Evolutionary conservation across 1,140 invertebrate genomes (phyloP).

Genomic region (Monochamus saltuarius): DNA sequence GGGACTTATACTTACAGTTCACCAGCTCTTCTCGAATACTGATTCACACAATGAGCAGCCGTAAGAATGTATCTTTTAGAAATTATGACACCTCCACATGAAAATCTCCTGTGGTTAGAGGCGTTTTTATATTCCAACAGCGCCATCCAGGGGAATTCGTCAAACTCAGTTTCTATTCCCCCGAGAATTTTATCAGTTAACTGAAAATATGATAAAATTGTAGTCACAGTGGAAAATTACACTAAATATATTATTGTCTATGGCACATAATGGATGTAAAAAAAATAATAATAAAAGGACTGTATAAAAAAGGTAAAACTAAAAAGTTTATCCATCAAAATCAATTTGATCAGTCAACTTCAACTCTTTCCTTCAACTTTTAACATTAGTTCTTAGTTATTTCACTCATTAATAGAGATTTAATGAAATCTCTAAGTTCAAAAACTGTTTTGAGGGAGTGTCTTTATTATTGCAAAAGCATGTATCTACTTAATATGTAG

Average conservation of each 20-base stretch:
- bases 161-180: constrained; percentile 53
- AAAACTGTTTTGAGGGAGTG: too few species aligned
- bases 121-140: constrained; percentile 62
- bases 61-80: constrained; percentile 56
- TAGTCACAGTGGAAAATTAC: too few species aligned
- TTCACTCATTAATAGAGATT: too few species aligned
- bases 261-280: not conserved
- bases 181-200: constrained; percentile 52
- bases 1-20: constrained; percentile 39
- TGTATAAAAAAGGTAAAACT: too few species aligned
- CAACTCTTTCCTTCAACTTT: too few species aligned
- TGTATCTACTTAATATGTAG: too few species aligned
- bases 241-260: not conserved
- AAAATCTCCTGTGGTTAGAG: constrained; percentile 44
- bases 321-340: too few species aligned
- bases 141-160: constrained; percentile 73
- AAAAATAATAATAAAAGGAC: too few species aligned
- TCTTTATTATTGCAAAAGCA: too few species aligned
- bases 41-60: constrained; percentile 58
- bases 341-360: too few species aligned
- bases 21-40: constrained; percentile 34
- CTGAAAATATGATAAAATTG: constrained; percentile 28
- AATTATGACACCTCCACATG: constrained; percentile 58
- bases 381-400: too few species aligned
- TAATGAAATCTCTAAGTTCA: too few species aligned